Evolutionary conservation across 2,888 invertebrate species (phyloP).

Genomic region (Sacculina carcini): DNA sequence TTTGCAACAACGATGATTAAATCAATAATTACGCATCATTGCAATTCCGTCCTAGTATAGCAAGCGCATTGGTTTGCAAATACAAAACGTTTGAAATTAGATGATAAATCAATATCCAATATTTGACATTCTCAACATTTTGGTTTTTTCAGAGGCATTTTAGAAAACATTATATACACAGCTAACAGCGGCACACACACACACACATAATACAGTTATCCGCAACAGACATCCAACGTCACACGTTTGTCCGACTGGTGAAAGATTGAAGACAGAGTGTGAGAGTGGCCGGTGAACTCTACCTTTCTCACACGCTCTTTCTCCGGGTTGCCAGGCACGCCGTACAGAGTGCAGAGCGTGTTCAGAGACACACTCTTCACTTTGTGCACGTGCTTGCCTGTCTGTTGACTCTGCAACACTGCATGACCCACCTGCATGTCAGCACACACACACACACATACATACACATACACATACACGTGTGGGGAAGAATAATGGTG

Average conservation of each 20-base stretch:
- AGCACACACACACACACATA: neutral
- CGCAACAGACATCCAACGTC: constrained; percentile 10
- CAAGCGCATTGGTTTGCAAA: too few species aligned
- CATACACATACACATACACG: neutral
- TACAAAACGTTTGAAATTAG: too few species aligned
- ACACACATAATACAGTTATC: neutral
- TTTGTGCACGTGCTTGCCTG: constrained; percentile 71
- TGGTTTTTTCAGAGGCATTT: too few species aligned
- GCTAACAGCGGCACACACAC: neutral
- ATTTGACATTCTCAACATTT: too few species aligned
- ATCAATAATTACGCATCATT: too few species aligned
- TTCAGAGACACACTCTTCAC: constrained; percentile 76
- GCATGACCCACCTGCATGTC: constrained; percentile 49
- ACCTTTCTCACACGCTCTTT: constrained; percentile 38
- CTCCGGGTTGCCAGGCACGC: constrained; percentile 62
- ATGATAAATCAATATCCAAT: too few species aligned
- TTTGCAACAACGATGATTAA: too few species aligned
- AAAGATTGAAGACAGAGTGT: neutral
- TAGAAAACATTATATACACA: neutral
- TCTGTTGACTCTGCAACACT: constrained; percentile 65
- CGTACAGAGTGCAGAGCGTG: constrained; percentile 66
- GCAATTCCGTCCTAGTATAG: too few species aligned
- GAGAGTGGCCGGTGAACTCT: neutral
- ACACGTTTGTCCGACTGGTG: too few species aligned
- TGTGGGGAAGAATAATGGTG: neutral